Conservation (phyloP, 2,113 vertebrate genomes). For the Meriones unguiculatus region DNA sequence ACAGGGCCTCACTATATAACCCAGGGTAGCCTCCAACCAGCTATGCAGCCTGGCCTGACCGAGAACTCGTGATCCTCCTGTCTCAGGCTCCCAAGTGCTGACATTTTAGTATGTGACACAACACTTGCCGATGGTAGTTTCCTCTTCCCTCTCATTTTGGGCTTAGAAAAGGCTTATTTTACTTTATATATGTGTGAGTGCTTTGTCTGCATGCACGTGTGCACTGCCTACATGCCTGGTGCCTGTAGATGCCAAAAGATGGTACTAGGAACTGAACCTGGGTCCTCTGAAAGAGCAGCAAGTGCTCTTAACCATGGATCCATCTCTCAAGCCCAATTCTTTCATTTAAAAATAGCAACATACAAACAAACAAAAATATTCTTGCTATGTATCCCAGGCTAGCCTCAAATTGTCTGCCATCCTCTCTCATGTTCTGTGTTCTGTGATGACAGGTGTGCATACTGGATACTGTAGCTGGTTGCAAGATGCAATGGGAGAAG, state of each 20-base stretch:
- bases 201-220: background rate
- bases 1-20: background rate
- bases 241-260: background rate
- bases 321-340: background rate
- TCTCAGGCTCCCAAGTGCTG: background rate
- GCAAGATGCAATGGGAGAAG: accelerated
- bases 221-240: background rate
- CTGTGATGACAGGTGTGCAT: background rate
- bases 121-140: background rate
- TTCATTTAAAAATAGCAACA: background rate
- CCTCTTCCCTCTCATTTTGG: background rate
- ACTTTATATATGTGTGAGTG: background rate
- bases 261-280: background rate
- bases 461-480: background rate
- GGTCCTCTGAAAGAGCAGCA: background rate
- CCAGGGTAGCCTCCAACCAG: background rate
- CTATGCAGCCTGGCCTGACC: background rate
- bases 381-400: background rate
- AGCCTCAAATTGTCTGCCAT: background rate
- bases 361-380: background rate
- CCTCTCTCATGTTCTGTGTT: background rate
- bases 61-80: background rate
- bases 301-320: background rate
- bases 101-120: background rate
- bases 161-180: background rate